Base-by-base conservation (phyloP, 2,113 vertebrate species). In the Argyrosomus japonicus region DNA sequence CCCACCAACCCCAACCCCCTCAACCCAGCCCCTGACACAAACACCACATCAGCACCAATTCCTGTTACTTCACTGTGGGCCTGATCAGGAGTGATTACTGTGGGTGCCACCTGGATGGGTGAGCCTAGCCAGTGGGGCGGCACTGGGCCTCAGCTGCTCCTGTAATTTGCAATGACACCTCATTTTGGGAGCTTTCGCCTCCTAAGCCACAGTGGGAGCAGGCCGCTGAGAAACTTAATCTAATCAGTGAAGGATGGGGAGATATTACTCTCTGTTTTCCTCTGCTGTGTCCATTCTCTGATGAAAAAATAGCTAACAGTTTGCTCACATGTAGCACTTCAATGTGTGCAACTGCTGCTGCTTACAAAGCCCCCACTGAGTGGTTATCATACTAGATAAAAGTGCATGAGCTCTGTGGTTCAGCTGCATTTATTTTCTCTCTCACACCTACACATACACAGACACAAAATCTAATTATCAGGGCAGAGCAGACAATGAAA, bases 131-230 rank as follows among this genome's bases (percentile, higher is more conserved):
- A 92, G 93, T 94, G 95, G 93, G 94, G 94, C 78, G 83, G 93
- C 90, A 88, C 90, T 92, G 93, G 90, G 93, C 93, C 95, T 93
- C 88, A 73, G 95, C 92, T 93, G 95, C 86, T 74, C 87, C 94
- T 93, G 93, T 98, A 97, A 98, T 98, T 96, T 96, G 94, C 96
- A 95, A 92, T 98, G 97, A 98, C 97, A 98, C 95, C 95, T 97
- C 95, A 97, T 97, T 97, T 97, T 96, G 92, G 96, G 84, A 91
- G 95, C 95, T 95, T 95, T 96, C 78, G 36, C 77, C 47, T 72
- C 51, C 68, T 53, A 61, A 75, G 36, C 62, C 79, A 57, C 58
- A 75, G 48, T 87, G 84, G 90, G 56, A 77, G 68, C 58, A 79
- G 58, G 47, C 48, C 17, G 29, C 89, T 84, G 90, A 91, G 93